Evolutionary conservation across 2,797 vertebrate genomes (phyloP).

Genomic region (Dallia pectoralis): DNA sequence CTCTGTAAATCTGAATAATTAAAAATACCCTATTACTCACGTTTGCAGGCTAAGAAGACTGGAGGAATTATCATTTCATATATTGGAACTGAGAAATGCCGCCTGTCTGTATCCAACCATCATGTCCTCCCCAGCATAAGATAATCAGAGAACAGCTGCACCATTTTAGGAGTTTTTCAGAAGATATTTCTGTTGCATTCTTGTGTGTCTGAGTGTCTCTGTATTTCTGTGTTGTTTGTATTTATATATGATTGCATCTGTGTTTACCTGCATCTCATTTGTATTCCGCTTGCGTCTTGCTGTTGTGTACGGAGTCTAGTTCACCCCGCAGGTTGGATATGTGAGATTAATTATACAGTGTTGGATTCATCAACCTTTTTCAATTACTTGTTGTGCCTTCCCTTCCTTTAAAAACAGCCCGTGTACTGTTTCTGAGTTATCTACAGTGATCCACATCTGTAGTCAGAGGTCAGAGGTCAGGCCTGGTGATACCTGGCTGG

Average conservation of each 20-base stretch:
- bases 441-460: slow-evolving; percentile 17
- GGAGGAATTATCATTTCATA: slow-evolving; percentile 44
- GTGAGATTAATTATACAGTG: slow-evolving; percentile 27
- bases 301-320: slow-evolving; percentile 29
- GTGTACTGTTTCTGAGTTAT: slow-evolving; percentile 38
- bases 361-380: slow-evolving; percentile 37
- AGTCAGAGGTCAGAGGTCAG: slow-evolving; percentile 47
- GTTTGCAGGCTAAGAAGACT: too few species aligned
- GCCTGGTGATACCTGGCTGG: slow-evolving; percentile 53
- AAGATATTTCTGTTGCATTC: slow-evolving; percentile 21
- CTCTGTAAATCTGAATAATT: slow-evolving; percentile 58
- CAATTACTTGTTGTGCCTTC: slow-evolving; percentile 28
- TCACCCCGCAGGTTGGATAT: slow-evolving; percentile 12
- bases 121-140: slow-evolving; percentile 43
- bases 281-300: slow-evolving; percentile 29
- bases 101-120: slow-evolving; percentile 38
- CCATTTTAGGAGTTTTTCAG: slow-evolving; percentile 35
- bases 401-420: slow-evolving; percentile 31
- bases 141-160: slow-evolving; percentile 62
- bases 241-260: slow-evolving; percentile 6
- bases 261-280: slow-evolving; percentile 30
- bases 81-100: slow-evolving; percentile 41
- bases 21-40: slow-evolving; percentile 44
- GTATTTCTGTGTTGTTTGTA: slow-evolving; percentile 16
- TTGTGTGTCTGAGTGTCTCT: slow-evolving; percentile 1